Percentiles rank a stretch among this genome's conserved stretches.
Evolutionary conservation across 2,113 vertebrate species (phyloP).

Genomic region (Halcyon senegalensis): DNA sequence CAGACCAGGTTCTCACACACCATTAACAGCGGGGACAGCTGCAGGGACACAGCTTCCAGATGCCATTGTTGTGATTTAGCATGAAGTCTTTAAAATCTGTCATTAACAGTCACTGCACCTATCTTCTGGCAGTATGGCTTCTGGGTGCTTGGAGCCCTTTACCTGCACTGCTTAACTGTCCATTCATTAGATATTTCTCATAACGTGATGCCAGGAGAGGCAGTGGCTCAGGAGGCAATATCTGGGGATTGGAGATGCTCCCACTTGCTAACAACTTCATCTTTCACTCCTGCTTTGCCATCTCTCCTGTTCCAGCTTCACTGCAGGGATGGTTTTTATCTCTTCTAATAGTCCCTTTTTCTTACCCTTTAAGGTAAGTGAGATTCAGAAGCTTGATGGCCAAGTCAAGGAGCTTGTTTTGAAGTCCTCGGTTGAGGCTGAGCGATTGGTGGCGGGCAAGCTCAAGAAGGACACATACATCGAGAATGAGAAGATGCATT

Average conservation of each 20-base stretch:
- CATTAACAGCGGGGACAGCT: background rate
- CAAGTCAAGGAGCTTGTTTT: constrained; percentile 96
- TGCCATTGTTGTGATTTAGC: background rate
- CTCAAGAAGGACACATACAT: constrained; percentile 97
- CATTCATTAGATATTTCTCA: background rate
- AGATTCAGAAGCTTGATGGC: constrained; percentile 94
- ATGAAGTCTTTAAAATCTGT: background rate
- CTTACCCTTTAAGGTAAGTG: constrained; percentile 75
- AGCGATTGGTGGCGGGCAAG: constrained; percentile 94
- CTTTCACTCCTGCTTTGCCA: background rate
- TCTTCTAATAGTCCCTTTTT: background rate
- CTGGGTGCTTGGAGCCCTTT: background rate
- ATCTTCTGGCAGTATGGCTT: background rate
- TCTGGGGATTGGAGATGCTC: background rate
- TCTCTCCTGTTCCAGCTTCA: background rate
- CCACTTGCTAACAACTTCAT: background rate
- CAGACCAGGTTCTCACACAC: background rate
- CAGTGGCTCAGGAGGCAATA: background rate
- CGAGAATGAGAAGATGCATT: constrained; percentile 90
- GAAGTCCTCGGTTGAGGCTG: constrained; percentile 90
- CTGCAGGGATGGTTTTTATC: background rate
- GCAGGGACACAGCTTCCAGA: background rate
- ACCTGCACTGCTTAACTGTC: background rate
- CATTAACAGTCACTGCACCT: background rate
- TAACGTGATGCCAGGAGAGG: background rate